Conservation (phyloP, 1,140 invertebrate genomes). For the Magallana angulata region DNA sequence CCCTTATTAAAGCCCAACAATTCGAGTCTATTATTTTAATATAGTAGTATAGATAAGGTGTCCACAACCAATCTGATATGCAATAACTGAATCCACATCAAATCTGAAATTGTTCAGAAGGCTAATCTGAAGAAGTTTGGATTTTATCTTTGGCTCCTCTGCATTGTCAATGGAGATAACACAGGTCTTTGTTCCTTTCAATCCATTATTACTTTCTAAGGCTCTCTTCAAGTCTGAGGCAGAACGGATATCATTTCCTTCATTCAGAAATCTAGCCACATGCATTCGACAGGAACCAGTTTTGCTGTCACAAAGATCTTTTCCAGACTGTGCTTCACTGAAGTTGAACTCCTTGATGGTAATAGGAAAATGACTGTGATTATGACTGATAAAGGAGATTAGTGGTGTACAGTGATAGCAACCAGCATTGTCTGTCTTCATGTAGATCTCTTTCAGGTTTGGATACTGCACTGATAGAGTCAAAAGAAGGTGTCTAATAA, state of each 20-base stretch:
- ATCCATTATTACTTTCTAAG: not conserved
- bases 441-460: not conserved
- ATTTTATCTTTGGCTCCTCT: conserved; percentile 16
- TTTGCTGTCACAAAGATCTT: conserved; percentile 44
- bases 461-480: not conserved
- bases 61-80: conserved; percentile 38
- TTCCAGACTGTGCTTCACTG: conserved; percentile 25
- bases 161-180: conserved; percentile 27
- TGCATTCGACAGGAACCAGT: conserved; percentile 26
- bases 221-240: conserved; percentile 33
- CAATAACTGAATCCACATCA: not conserved
- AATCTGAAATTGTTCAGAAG: conserved; percentile 42
- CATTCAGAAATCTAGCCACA: conserved; percentile 30
- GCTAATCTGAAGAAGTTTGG: conserved; percentile 37
- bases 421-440: conserved; percentile 48
- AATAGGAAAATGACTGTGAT: conserved; percentile 20
- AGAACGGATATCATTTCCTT: conserved; percentile 41
- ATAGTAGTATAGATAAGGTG: too few relatives aligned
- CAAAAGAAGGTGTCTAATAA: not conserved
- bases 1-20: too few relatives aligned
- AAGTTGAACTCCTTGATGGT: conserved; percentile 21
- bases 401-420: conserved; percentile 40
- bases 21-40: too few relatives aligned
- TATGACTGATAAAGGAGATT: conserved; percentile 1
- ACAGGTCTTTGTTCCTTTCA: not conserved